Conservation (phyloP, 2,113 vertebrate genomes). For the Aythya baeri region DNA sequence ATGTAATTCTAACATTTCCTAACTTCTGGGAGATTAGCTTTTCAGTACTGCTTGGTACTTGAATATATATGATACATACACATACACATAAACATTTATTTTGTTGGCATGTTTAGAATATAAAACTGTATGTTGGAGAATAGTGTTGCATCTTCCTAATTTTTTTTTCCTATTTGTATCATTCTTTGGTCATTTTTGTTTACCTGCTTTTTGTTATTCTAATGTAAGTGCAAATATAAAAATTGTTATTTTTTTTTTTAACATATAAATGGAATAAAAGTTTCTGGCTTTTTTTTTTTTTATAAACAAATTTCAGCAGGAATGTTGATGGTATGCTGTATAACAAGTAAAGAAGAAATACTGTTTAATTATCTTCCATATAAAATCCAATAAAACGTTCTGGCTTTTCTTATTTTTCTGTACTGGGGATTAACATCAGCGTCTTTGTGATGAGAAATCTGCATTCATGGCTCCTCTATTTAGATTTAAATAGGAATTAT, state of each 20-base stretch:
- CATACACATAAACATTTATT: not conserved
- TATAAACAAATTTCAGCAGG: slow-evolving; percentile 64
- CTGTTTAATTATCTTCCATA: slow-evolving; percentile 73
- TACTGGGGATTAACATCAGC: slow-evolving; percentile 67
- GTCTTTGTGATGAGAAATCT: slow-evolving; percentile 70
- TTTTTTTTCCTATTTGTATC: not conserved
- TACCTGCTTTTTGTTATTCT: slow-evolving; percentile 23
- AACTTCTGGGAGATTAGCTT: not conserved
- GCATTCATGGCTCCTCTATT: slow-evolving; percentile 68
- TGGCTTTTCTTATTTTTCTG: slow-evolving; percentile 70
- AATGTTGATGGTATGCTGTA: slow-evolving; percentile 56
- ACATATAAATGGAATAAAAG: slow-evolving; percentile 61
- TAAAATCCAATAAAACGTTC: slow-evolving; percentile 72
- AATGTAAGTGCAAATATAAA: slow-evolving; percentile 10
- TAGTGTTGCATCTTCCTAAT: not conserved
- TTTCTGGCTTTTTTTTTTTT: slow-evolving; percentile 30
- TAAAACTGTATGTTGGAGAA: not conserved
- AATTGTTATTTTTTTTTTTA: slow-evolving; percentile 42
- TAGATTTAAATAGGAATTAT: slow-evolving; percentile 75
- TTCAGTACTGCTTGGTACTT: not conserved
- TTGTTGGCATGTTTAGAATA: slow-evolving; percentile 20
- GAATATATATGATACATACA: not conserved
- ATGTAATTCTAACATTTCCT: not conserved
- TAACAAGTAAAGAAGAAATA: slow-evolving; percentile 70
- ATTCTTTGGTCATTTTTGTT: slow-evolving; percentile 43